phyloP scores from a whole-genome alignment of 53 echinoderm and acorn worm species.

The Glandiceps talaboti region DNA sequence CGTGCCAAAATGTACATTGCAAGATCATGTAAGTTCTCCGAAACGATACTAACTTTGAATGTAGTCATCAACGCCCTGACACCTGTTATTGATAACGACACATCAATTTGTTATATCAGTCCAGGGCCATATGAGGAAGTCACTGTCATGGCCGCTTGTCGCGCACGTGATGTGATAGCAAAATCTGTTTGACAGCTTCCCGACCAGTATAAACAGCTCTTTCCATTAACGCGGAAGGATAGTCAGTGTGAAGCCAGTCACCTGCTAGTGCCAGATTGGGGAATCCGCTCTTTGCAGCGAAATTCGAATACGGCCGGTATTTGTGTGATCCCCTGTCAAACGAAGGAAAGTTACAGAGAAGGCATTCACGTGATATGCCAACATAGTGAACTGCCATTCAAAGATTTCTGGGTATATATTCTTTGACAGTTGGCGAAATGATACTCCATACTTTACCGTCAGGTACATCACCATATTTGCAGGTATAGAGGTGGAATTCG shows the following conservation, averaged over 20 bases:
- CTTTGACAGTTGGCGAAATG: slow-evolving; percentile 53
- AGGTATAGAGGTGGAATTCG: slow-evolving; percentile 59
- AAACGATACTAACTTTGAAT: too few species aligned
- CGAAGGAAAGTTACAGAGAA: slow-evolving; percentile 55
- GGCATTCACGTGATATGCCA: slow-evolving; percentile 54
- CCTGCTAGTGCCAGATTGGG: slow-evolving; percentile 72
- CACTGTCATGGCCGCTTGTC: slow-evolving; percentile 47
- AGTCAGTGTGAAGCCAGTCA: slow-evolving; percentile 80
- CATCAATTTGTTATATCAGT: not conserved
- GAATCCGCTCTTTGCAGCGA: slow-evolving; percentile 45
- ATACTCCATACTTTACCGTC: slow-evolving; percentile 65
- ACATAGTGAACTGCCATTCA: slow-evolving; percentile 41
- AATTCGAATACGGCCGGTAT: slow-evolving; percentile 43
- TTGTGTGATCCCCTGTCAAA: slow-evolving; percentile 37
- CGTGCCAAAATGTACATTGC: too few species aligned
- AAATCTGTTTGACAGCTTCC: slow-evolving; percentile 92
- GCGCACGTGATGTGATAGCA: slow-evolving; percentile 65
- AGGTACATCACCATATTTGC: slow-evolving; percentile 35
- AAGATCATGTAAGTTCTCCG: too few species aligned
- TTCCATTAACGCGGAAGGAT: slow-evolving; percentile 91
- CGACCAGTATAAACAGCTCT: slow-evolving; percentile 79
- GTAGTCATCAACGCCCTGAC: too few species aligned
- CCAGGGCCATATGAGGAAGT: slow-evolving; percentile 65
- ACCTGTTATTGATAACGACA: too few species aligned
- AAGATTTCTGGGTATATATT: slow-evolving; percentile 88